Conservation (phyloP, 1,140 invertebrate genomes). For the Limonius californicus region DNA sequence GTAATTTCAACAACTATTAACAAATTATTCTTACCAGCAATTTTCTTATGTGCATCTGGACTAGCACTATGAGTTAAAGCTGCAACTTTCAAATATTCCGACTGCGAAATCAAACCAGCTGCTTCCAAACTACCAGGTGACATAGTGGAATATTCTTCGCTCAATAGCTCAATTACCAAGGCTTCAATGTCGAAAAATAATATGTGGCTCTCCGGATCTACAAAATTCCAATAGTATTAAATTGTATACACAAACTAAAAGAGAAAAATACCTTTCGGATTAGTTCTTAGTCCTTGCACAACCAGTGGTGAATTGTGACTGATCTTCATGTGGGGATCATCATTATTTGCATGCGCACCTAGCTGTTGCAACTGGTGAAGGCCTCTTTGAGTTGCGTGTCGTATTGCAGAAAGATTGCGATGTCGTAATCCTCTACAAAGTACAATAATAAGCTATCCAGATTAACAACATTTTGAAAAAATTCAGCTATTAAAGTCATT, state of each 20-base stretch:
- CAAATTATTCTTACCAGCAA: conserved; percentile 84
- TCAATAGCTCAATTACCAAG: conserved; percentile 90
- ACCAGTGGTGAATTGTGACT: conserved; percentile 74
- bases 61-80: conserved; percentile 77
- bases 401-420: conserved; percentile 90
- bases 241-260: conserved; percentile 19
- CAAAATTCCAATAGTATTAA: background rate
- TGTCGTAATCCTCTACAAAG: conserved; percentile 74
- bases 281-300: conserved; percentile 90
- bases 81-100: conserved; percentile 82
- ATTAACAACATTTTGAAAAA: no score
- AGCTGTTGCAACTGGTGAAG: conserved; percentile 80
- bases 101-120: conserved; percentile 78
- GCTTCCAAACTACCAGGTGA: conserved; percentile 88
- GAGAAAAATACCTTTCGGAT: conserved; percentile 64
- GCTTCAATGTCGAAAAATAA: conserved; percentile 98
- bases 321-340: conserved; percentile 60
- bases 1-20: no score
- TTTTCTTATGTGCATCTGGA: conserved; percentile 90
- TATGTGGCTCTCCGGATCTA: conserved; percentile 93
- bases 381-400: conserved; percentile 84
- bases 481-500: no score
- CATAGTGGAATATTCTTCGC: conserved; percentile 92
- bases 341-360: conserved; percentile 59
- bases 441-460: no score